Base-by-base conservation (phyloP, 2,113 vertebrate species). In the Eulacestoma nigropectus region DNA sequence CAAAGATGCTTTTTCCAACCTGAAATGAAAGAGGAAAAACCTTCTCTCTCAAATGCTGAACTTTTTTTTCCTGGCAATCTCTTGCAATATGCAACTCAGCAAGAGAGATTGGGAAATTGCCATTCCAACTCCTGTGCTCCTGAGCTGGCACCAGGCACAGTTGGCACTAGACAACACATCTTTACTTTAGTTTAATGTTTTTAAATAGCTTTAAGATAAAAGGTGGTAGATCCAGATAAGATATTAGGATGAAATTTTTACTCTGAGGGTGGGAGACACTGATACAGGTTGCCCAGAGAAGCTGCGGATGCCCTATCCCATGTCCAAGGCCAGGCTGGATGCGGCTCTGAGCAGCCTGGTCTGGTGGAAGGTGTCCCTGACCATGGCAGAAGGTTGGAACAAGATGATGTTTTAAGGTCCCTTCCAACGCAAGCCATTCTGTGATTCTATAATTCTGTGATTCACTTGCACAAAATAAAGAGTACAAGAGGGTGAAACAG, bases 401-500 rank as follows among this genome's bases (percentile, higher is more conserved):
- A 25, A 22, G 8, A 30, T 12, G 13, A n/a, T 39, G 8, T 59
- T 59, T 53, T 17, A 53, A 39, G n/a, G 6, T 41, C 21, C 41
- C 10, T 60, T 39, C 39, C 30, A 47, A 16, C 26, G 11, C 17
- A 68, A 90, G 1, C 16, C 9, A 25, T 56, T 63, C 27, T 16
- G 10, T 29, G 22, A 33, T 56, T 83, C 63, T 16, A 6, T 42
- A 42, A 49, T 49, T 62, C 49, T 53, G 13, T 56, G 22, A 56
- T 52, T 73, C 55, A 13, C 9, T 69, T 46, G 55, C 25, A 20
- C 30, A 59, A 83, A 92, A 73, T 57, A 52, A 33, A 16, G 18
- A 77, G n/a, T 0, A 0, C 26, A 49, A 0, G 0, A 63, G 2
- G 6, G 12, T 65, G 26, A 79, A 91, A 16, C 6, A 90, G 30